A percentile compares a stretch with the other conserved stretches of the same genome.
These are phyloP conservation scores for Mystacides longicornis DNA, from an alignment of 2,888 invertebrate genomes.

Conservation along the genomic window DNA sequence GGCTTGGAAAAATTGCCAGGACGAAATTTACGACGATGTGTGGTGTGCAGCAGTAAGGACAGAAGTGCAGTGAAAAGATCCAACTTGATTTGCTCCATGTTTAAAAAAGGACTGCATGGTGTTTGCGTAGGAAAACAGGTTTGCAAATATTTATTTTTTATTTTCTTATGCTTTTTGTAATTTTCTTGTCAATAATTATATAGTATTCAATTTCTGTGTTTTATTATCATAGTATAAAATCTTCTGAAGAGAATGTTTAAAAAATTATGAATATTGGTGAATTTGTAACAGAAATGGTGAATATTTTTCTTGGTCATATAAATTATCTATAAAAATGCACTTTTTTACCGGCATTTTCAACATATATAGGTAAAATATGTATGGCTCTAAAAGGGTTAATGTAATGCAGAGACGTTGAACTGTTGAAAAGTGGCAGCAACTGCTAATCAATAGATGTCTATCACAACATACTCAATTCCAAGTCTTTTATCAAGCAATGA, in stretches of 20 bases:
- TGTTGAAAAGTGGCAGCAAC: no score
- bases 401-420: no score
- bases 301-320: background rate
- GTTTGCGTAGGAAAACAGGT: slow-evolving; percentile 4
- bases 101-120: slow-evolving; percentile 7
- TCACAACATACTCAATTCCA: background rate
- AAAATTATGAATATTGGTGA: background rate
- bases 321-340: background rate
- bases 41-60: slow-evolving; percentile 5
- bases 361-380: slow-evolving; percentile 2
- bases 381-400: slow-evolving; percentile 4
- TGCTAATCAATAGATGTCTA: no score
- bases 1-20: slow-evolving; percentile 7
- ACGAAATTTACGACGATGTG: slow-evolving; percentile 10
- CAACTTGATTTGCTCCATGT: slow-evolving; percentile 5
- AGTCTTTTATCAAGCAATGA: background rate
- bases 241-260: background rate
- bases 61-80: slow-evolving; percentile 2
- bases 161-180: no score
- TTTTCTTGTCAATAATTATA: background rate
- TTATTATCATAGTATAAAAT: background rate
- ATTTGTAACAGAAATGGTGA: slow-evolving; percentile 3
- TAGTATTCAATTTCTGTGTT: no score
- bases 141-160: no score
- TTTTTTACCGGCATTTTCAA: background rate